phyloP scores from a whole-genome alignment of 30 jellyfish, hydroid and myxozoan genomes.

The Morbakka virulenta region DNA sequence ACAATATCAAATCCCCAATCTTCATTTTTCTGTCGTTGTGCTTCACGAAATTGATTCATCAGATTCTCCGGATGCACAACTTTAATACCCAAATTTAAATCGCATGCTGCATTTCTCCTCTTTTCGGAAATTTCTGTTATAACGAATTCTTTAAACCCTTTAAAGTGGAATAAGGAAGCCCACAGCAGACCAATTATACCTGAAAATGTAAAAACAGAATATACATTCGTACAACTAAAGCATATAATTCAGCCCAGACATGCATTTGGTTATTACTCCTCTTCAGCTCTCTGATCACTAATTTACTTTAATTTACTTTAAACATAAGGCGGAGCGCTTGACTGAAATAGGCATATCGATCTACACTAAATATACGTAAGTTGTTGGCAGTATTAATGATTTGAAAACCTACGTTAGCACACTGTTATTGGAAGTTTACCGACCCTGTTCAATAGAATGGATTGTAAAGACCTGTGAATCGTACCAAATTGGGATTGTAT shows the following conservation, averaged over 20 bases:
- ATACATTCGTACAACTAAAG: background rate
- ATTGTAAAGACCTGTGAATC: too few species aligned
- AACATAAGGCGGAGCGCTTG: too few species aligned
- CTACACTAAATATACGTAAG: too few species aligned
- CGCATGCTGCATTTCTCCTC: constrained; percentile 56
- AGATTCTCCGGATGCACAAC: constrained; percentile 94
- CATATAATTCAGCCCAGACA: background rate
- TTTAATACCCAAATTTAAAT: constrained; percentile 64
- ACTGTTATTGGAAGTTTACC: too few species aligned
- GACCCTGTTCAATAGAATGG: too few species aligned
- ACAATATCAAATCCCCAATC: constrained; percentile 97
- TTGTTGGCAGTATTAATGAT: too few species aligned
- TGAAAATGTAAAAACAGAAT: background rate
- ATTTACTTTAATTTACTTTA: too few species aligned
- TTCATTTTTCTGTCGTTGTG: constrained; percentile 51
- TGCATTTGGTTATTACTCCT: too few species aligned
- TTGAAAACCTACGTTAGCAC: too few species aligned
- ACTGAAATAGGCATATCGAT: too few species aligned
- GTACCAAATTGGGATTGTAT: too few species aligned
- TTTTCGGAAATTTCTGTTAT: constrained; percentile 78
- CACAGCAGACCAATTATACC: constrained; percentile 94
- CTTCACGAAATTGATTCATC: constrained; percentile 59
- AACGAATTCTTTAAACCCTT: constrained; percentile 82
- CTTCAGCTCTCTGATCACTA: too few species aligned
- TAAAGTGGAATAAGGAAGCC: constrained; percentile 88